A percentile compares a stretch with the other conserved stretches of the same genome.
phyloP scores from a whole-genome alignment of 1,140 invertebrate genomes.

The Drosophila suzukii region DNA sequence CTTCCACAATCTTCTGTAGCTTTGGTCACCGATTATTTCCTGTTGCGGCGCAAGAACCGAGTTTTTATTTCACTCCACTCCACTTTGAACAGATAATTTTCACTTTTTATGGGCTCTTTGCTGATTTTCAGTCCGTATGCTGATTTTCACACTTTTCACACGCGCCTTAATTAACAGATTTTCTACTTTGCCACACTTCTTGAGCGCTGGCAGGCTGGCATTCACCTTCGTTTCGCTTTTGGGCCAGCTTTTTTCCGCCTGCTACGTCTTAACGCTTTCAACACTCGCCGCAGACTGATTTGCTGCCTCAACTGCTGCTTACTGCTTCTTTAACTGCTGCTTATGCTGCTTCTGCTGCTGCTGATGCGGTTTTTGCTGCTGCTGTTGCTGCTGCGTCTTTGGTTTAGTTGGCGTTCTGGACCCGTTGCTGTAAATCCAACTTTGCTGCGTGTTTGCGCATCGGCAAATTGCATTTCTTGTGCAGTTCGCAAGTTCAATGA shows the following conservation, averaged over 20 bases:
- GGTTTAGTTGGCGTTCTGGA: conserved; percentile 41
- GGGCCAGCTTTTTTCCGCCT: conserved; percentile 43
- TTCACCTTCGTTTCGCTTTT: conserved; percentile 21
- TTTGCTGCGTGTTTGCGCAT: conserved; percentile 61
- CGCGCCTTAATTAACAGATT: conserved; percentile 63
- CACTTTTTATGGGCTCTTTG: conserved; percentile 62
- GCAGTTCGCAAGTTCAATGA: conserved; percentile 55
- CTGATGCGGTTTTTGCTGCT: conserved; percentile 12
- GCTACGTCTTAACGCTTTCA: conserved; percentile 79
- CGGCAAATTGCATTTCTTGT: conserved; percentile 67
- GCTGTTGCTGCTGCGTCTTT: conserved; percentile 13
- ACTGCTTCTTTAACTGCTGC: conserved; percentile 37
- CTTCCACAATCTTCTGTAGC: conserved; percentile 3
- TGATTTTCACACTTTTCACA: conserved; percentile 77
- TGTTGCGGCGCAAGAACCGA: conserved; percentile 44
- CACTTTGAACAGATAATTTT: conserved; percentile 64
- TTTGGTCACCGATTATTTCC: conserved; percentile 40
- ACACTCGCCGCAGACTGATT: conserved; percentile 78
- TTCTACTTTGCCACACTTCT: conserved; percentile 65
- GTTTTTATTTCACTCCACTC: conserved; percentile 41
- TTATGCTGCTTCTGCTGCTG: conserved; percentile 11
- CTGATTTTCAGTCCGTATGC: conserved; percentile 41
- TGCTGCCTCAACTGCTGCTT: conserved; percentile 37
- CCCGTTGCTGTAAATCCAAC: conserved; percentile 42
- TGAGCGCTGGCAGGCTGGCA: not conserved